These are phyloP conservation scores for Melinaea marsaeus DNA, from an alignment of 2,888 invertebrate species.

Conservation along the genomic window DNA sequence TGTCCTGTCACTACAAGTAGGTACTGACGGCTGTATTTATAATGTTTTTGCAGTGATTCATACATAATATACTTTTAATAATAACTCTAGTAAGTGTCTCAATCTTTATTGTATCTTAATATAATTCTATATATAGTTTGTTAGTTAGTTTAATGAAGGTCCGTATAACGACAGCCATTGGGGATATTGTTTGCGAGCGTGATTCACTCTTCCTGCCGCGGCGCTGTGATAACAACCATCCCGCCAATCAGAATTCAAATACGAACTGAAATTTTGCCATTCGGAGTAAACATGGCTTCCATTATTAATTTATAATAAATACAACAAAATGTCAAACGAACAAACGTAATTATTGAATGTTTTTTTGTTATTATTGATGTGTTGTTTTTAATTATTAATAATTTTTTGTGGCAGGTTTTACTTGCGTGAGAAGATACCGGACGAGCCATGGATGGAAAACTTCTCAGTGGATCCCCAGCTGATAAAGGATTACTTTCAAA, in stretches of 20 bases:
- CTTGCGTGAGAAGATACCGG: conserved; percentile 90
- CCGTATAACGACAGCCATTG: conserved; percentile 49
- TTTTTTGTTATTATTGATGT: conserved; percentile 11
- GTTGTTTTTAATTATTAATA: conserved; percentile 16
- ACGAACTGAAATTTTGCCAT: conserved; percentile 59
- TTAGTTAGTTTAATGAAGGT: conserved; percentile 47
- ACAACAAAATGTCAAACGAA: conserved; percentile 52
- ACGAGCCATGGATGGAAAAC: conserved; percentile 91
- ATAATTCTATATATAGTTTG: conserved; percentile 12
- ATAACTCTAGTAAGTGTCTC: conserved; percentile 25
- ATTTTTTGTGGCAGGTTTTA: conserved; percentile 83
- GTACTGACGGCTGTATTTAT: conserved; percentile 32
- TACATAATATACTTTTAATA: conserved; percentile 31
- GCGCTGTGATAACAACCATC: conserved; percentile 68
- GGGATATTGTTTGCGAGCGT: conserved; percentile 60
- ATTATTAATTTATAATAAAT: conserved; percentile 41
- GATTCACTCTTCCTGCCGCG: conserved; percentile 72
- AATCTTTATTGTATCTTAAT: background rate
- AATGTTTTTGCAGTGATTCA: conserved; percentile 36
- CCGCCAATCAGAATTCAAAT: conserved; percentile 60
- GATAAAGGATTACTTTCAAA: conserved; percentile 93
- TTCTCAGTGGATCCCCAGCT: conserved; percentile 94
- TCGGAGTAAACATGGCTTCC: conserved; percentile 51
- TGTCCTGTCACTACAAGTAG: conserved; percentile 36
- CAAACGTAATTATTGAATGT: conserved; percentile 58